A percentile compares a stretch with the other conserved stretches of the same genome.
Conservation (phyloP, 2,797 vertebrate genomes). For the Melanotaenia boesemani region DNA sequence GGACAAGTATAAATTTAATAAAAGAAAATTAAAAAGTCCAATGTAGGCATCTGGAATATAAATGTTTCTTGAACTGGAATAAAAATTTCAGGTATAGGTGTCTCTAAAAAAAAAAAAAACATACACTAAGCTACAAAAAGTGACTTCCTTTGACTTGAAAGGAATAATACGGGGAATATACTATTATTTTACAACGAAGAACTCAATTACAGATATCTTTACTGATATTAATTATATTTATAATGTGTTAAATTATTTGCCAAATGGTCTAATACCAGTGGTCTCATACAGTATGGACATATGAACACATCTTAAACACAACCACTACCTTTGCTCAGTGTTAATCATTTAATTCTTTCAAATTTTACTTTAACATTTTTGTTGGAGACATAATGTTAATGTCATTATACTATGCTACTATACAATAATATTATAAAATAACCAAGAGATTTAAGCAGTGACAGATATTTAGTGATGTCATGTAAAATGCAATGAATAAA, state of each 20-base stretch:
- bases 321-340: not conserved
- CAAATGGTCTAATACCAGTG: not conserved
- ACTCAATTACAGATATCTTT: not conserved
- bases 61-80: not conserved
- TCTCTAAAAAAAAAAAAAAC: not conserved
- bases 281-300: not conserved
- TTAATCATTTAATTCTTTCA: no score
- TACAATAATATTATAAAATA: not conserved
- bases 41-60: not conserved
- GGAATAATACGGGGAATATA: not conserved
- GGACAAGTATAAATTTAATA: no score
- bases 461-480: not conserved
- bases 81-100: not conserved
- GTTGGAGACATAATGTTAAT: not conserved
- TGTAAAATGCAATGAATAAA: not conserved
- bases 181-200: not conserved
- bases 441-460: not conserved
- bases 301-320: not conserved
- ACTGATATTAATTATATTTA: not conserved
- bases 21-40: not conserved
- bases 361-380: not conserved
- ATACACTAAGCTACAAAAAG: not conserved
- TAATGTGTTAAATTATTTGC: not conserved
- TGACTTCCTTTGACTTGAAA: not conserved
- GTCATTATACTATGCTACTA: not conserved